Evolutionary conservation across 2,888 invertebrate species (phyloP).

Genomic region (Ophion obscuratus): DNA sequence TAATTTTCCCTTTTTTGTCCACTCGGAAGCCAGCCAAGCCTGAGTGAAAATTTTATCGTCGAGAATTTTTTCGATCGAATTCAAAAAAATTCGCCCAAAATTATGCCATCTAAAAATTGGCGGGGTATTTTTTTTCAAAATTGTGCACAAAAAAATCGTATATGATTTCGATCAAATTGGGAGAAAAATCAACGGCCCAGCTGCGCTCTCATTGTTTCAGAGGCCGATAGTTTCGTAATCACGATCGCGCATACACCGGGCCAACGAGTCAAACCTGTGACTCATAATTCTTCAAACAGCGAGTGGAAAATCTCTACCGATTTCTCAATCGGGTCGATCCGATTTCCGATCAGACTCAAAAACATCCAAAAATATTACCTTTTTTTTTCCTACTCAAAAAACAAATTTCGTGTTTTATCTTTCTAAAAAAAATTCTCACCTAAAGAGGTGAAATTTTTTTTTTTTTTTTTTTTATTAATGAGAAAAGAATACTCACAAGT

Average conservation of each 20-base stretch:
- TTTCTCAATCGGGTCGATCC: conserved; percentile 34
- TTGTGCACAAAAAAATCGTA: background rate
- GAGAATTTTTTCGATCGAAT: no score
- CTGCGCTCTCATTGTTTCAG: background rate
- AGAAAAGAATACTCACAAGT: conserved; percentile 87
- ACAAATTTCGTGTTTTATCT: no score
- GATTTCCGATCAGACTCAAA: background rate
- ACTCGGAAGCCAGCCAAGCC: no score
- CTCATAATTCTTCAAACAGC: conserved; percentile 19
- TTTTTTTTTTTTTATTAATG: background rate
- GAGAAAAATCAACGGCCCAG: background rate
- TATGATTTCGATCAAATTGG: background rate
- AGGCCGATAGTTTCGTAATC: conserved; percentile 28
- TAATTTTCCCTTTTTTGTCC: background rate
- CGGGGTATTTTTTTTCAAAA: background rate
- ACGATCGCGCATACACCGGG: background rate
- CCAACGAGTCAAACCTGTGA: conserved; percentile 20
- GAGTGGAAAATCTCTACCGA: conserved; percentile 12
- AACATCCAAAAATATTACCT: background rate
- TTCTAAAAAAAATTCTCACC: background rate
- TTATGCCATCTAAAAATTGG: no score
- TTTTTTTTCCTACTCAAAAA: no score
- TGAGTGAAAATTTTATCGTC: no score
- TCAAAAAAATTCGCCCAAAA: no score
- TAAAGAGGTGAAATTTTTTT: background rate